A percentile compares a stretch with the other conserved stretches of the same genome.
These are phyloP conservation scores for Scaeva pyrastri DNA, from an alignment of 2,888 invertebrate genomes.

Conservation along the genomic window DNA sequence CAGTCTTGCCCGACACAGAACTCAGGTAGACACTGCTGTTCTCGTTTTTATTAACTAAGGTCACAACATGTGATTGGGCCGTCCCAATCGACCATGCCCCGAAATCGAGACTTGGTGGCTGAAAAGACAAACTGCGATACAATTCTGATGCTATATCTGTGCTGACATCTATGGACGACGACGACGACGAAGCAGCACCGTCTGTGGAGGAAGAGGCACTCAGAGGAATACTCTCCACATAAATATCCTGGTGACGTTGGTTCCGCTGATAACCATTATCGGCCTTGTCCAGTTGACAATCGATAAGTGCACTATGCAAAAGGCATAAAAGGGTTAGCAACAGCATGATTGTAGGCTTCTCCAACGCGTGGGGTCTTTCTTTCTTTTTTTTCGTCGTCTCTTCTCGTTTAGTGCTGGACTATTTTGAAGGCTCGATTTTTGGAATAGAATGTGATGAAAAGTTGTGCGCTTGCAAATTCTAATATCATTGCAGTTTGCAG, in stretches of 20 bases:
- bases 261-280: conserved; percentile 61
- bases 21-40: conserved; percentile 95
- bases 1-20: conserved; percentile 96
- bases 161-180: conserved; percentile 31
- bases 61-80: conserved; percentile 93
- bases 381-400: conserved; percentile 16
- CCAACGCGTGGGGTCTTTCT: conserved; percentile 50
- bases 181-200: background rate
- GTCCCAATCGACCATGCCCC: conserved; percentile 91
- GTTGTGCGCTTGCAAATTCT: conserved; percentile 62
- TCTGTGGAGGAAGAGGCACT: conserved; percentile 36
- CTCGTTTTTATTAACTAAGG: conserved; percentile 93
- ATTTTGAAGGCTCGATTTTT: conserved; percentile 48
- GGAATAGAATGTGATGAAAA: conserved; percentile 49
- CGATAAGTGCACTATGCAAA: conserved; percentile 69
- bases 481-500: conserved; percentile 68
- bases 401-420: conserved; percentile 32
- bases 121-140: conserved; percentile 82
- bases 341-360: conserved; percentile 52
- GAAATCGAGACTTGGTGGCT: conserved; percentile 85
- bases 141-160: conserved; percentile 77
- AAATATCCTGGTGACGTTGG: conserved; percentile 64
- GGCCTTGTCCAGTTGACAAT: conserved; percentile 68
- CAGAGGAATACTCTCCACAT: conserved; percentile 46
- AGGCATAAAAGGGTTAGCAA: conserved; percentile 65